phyloP scores from a whole-genome alignment of 2,888 invertebrate genomes.

The Julus scanicus region DNA sequence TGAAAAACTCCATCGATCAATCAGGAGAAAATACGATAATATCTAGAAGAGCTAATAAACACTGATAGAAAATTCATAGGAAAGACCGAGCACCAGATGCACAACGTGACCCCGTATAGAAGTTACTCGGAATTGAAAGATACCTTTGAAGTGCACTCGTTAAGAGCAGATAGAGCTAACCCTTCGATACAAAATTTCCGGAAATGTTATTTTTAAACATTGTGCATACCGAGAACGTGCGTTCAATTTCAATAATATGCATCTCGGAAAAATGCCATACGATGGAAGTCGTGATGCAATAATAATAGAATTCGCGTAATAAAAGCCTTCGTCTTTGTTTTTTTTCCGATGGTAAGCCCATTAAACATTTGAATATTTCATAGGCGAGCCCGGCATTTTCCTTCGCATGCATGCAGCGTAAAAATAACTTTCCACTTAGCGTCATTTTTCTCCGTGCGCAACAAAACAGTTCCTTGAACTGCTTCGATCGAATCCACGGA shows the following conservation, averaged over 20 bases:
- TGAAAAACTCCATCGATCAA: no score
- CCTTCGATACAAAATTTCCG: background rate
- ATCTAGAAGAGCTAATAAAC: background rate
- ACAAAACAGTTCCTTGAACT: slow-evolving; percentile 11
- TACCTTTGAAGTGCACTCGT: background rate
- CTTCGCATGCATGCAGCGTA: background rate
- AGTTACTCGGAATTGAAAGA: background rate
- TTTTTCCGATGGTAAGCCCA: background rate
- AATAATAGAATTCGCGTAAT: background rate
- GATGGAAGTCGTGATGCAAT: background rate
- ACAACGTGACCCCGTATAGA: background rate
- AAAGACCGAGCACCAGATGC: no score
- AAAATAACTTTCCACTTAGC: slow-evolving; percentile 19
- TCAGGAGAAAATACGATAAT: no score
- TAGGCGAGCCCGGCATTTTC: background rate
- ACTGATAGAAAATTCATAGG: background rate
- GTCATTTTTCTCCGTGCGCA: background rate
- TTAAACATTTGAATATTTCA: background rate
- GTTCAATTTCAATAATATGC: background rate
- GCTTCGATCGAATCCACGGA: slow-evolving; percentile 19
- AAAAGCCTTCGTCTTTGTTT: background rate
- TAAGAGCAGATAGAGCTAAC: background rate
- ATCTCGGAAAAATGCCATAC: background rate
- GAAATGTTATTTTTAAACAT: background rate
- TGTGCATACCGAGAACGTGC: background rate